These are phyloP conservation scores for Phymanthus crucifer DNA, from an alignment of 92 coral and sea anemone species.

Conservation along the genomic window DNA sequence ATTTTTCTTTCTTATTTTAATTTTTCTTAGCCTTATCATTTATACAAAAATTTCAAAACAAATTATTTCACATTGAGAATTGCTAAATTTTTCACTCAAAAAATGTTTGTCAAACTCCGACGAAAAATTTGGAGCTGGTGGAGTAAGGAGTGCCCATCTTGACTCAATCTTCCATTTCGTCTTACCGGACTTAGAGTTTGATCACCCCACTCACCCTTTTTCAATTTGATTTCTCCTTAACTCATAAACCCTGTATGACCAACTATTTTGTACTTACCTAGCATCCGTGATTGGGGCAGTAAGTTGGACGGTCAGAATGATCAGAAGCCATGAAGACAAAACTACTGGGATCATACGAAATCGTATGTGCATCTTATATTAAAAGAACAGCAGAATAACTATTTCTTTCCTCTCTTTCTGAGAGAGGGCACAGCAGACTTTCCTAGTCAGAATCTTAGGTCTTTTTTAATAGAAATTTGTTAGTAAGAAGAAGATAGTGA, in stretches of 20 bases:
- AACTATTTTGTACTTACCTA: conserved; percentile 11
- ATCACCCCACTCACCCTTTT: background rate
- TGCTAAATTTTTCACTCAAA: no score
- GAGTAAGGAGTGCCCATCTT: background rate
- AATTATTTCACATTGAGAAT: no score
- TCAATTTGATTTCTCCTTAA: background rate
- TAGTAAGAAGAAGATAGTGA: background rate
- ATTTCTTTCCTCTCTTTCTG: background rate
- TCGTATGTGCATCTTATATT: conserved; percentile 18
- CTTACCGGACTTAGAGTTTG: background rate
- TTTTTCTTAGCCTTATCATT: no score
- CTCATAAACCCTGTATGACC: background rate
- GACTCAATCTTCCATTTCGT: background rate
- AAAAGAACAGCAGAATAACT: background rate
- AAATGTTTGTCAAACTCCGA: no score
- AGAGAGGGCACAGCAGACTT: background rate
- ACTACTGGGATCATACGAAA: conserved; percentile 17
- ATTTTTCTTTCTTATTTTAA: no score
- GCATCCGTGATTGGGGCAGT: conserved; percentile 34
- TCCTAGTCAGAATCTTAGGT: background rate
- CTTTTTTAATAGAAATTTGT: background rate
- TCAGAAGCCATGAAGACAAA: conserved; percentile 37
- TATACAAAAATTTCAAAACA: no score
- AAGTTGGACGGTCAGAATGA: conserved; percentile 35
- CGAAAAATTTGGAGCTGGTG: background rate